These are phyloP conservation scores for Phrynosoma platyrhinos DNA, from an alignment of 2,113 vertebrate genomes.

Conservation along the genomic window DNA sequence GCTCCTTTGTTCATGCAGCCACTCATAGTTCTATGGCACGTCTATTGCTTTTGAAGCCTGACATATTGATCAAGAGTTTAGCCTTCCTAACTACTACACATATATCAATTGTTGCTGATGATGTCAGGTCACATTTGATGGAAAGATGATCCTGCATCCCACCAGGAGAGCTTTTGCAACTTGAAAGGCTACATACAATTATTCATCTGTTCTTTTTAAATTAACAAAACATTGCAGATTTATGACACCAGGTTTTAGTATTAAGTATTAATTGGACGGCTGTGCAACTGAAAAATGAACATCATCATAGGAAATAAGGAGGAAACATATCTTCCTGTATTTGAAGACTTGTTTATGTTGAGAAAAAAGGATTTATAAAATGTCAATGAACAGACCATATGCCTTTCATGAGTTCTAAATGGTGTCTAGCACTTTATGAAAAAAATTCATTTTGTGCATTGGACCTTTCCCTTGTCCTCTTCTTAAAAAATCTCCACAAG, in stretches of 20 bases:
- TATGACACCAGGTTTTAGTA: not conserved
- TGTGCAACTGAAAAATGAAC: not conserved
- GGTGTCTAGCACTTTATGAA: not conserved
- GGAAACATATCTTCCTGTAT: constrained; percentile 19
- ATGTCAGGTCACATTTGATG: constrained; percentile 72
- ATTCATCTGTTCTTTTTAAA: constrained; percentile 17
- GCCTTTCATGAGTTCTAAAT: not conserved
- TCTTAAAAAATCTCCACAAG: not conserved
- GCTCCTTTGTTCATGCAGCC: constrained; percentile 49
- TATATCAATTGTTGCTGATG: constrained; percentile 67
- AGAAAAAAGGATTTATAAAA: not conserved
- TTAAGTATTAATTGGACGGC: not conserved
- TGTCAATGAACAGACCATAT: not conserved
- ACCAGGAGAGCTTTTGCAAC: constrained; percentile 28
- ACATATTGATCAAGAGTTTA: constrained; percentile 83
- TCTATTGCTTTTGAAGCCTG: constrained; percentile 80
- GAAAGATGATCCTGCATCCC: constrained; percentile 60
- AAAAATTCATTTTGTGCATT: not conserved
- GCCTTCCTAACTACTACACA: constrained; percentile 75
- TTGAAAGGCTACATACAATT: not conserved
- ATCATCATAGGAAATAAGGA: not conserved
- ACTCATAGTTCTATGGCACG: constrained; percentile 67
- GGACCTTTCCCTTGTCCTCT: not conserved
- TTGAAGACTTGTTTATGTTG: not conserved
- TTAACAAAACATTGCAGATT: not conserved